phyloP scores from a whole-genome alignment of 2,113 vertebrate genomes.

The Rhodinocichla rosea region DNA sequence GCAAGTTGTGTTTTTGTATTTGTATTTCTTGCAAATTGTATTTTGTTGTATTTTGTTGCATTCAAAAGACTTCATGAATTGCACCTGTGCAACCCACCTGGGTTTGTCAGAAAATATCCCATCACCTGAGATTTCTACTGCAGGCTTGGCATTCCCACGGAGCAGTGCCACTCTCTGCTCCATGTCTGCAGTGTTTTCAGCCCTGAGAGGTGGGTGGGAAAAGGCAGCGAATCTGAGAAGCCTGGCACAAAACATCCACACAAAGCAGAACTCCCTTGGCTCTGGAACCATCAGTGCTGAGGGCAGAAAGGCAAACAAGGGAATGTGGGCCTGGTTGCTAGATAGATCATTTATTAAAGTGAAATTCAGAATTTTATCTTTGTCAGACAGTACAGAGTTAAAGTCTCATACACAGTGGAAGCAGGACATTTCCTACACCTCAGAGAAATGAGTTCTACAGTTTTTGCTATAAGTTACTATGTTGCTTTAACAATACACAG shows the following conservation, averaged over 20 bases:
- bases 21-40: not conserved
- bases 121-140: not conserved
- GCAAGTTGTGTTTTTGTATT: not conserved
- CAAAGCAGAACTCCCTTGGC: not conserved
- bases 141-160: not conserved
- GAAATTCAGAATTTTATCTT: conserved; percentile 64
- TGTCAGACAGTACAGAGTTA: conserved; percentile 68
- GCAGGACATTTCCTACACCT: conserved; percentile 61
- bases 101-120: not conserved
- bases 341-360: conserved; percentile 78
- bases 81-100: not conserved
- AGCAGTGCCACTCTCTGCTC: not conserved
- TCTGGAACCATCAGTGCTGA: not conserved
- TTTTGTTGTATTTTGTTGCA: not conserved
- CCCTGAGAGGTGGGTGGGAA: not conserved
- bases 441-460: conserved; percentile 61
- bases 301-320: conserved; percentile 9
- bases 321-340: conserved; percentile 45
- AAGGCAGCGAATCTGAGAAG: not conserved
- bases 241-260: not conserved
- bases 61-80: not conserved
- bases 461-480: conserved; percentile 68
- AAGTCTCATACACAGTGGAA: conserved; percentile 71
- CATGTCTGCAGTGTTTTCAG: not conserved
- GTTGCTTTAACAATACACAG: conserved; percentile 73